These are phyloP conservation scores for Timema podura DNA, from an alignment of 2,888 invertebrate species.

Conservation along the genomic window DNA sequence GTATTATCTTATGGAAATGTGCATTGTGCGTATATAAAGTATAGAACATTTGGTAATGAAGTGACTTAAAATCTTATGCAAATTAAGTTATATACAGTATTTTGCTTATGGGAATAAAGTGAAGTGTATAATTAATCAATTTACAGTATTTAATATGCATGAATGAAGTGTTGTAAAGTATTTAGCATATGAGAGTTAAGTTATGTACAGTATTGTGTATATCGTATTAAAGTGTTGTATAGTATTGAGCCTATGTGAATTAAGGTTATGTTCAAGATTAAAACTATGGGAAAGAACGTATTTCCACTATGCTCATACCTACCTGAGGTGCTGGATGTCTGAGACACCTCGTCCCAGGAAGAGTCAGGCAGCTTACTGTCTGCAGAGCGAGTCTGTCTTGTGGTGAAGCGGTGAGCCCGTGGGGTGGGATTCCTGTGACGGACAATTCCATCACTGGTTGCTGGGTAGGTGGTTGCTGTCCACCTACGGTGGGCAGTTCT, in stretches of 20 bases:
- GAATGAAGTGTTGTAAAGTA: too few relatives aligned
- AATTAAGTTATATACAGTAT: too few relatives aligned
- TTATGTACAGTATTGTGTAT: too few relatives aligned
- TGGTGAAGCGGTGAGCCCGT: conserved; percentile 35
- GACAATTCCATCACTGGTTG: conserved; percentile 30
- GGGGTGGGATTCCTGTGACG: conserved; percentile 34
- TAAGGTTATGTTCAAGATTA: background rate
- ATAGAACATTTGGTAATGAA: too few relatives aligned
- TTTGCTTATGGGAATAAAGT: too few relatives aligned
- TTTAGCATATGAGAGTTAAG: too few relatives aligned
- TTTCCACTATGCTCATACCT: conserved; percentile 44
- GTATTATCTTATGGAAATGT: too few relatives aligned
- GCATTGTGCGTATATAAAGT: too few relatives aligned
- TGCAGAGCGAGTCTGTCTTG: conserved; percentile 7
- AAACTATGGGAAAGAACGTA: background rate
- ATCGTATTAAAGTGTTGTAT: too few relatives aligned
- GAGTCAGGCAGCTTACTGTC: background rate
- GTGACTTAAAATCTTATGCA: too few relatives aligned
- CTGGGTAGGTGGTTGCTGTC: conserved; percentile 30
- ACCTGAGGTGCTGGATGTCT: conserved; percentile 76
- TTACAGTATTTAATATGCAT: too few relatives aligned
- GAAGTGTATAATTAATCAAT: too few relatives aligned
- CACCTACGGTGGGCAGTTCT: conserved; percentile 33
- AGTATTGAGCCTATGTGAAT: background rate
- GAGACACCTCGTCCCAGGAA: conserved; percentile 54